Percentiles rank a stretch among this genome's conserved stretches.
phyloP scores from a whole-genome alignment of 2,888 invertebrate species.

The Cerastis leucographa region DNA sequence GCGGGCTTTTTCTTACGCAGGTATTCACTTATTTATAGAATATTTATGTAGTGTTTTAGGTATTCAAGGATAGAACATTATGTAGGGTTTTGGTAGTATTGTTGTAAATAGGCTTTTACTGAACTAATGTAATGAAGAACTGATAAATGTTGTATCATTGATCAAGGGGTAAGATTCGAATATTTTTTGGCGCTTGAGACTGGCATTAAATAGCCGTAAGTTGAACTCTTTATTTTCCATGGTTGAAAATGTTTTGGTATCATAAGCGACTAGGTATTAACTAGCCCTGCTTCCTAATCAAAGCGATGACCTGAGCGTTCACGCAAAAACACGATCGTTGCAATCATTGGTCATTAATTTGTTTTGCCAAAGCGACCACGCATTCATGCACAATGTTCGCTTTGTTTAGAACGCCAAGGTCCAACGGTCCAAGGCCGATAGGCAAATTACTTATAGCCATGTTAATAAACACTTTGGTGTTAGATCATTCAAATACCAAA shows the following conservation, averaged over 20 bases:
- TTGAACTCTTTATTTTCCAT: background rate
- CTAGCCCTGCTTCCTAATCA: background rate
- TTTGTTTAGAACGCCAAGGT: background rate
- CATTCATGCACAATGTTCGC: background rate
- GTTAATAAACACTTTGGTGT: background rate
- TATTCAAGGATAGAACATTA: slow-evolving; percentile 38
- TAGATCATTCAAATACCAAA: background rate
- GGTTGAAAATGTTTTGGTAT: background rate
- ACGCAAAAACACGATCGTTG: background rate
- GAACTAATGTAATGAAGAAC: slow-evolving; percentile 24
- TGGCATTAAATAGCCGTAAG: background rate
- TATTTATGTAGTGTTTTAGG: slow-evolving; percentile 56
- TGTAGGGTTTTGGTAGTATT: slow-evolving; percentile 29
- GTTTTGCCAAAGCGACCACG: background rate
- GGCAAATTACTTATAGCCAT: background rate
- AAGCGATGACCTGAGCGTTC: background rate
- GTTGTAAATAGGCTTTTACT: slow-evolving; percentile 32
- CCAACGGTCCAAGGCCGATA: background rate
- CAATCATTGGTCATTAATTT: background rate
- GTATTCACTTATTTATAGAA: slow-evolving; percentile 57
- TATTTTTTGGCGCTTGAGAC: background rate
- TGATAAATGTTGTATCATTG: slow-evolving; percentile 6
- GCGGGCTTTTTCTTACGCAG: slow-evolving; percentile 52
- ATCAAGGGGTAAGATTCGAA: background rate
- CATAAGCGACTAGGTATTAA: background rate